A percentile compares a stretch with the other conserved stretches of the same genome.
These are phyloP conservation scores for Hirtodrosophila trivittata DNA, from an alignment of 2,888 invertebrate genomes.

Conservation along the genomic window DNA sequence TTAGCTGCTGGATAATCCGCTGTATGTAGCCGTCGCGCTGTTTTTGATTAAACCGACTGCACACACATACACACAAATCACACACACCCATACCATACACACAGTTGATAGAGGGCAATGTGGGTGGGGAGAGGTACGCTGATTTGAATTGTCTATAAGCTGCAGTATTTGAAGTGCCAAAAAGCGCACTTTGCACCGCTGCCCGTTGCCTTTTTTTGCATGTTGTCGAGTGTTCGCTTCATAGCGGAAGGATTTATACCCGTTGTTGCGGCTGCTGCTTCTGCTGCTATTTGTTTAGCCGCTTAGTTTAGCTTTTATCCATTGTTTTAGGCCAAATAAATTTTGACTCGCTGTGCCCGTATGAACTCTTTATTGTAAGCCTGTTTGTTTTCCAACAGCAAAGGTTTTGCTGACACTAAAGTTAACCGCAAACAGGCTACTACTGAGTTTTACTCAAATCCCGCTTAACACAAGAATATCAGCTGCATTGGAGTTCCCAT, in stretches of 20 bases:
- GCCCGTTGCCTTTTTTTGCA: constrained; percentile 36
- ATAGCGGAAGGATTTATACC: constrained; percentile 71
- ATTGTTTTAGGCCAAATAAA: constrained; percentile 62
- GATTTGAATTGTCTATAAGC: constrained; percentile 73
- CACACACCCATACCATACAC: constrained; percentile 17
- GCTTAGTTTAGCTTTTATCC: constrained; percentile 67
- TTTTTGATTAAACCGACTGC: constrained; percentile 70
- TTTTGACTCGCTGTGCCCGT: constrained; percentile 28
- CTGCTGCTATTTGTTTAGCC: constrained; percentile 69
- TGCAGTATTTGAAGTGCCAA: constrained; percentile 74
- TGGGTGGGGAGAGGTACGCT: constrained; percentile 14
- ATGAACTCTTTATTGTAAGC: constrained; percentile 47
- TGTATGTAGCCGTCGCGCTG: constrained; percentile 64
- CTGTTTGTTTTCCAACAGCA: constrained; percentile 12
- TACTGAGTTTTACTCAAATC: no score
- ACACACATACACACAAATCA: constrained; percentile 31
- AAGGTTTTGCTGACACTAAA: constrained; percentile 18
- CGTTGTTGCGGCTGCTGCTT: constrained; percentile 12
- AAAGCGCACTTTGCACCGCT: constrained; percentile 64
- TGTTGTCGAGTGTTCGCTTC: constrained; percentile 66
- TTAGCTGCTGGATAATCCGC: constrained; percentile 80
- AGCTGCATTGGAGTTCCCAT: no score
- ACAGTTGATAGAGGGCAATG: constrained; percentile 17
- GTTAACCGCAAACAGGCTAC: not conserved
- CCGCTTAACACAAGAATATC: no score